phyloP scores from a whole-genome alignment of 53 echinoderm and acorn worm species.

The Astropecten irregularis region DNA sequence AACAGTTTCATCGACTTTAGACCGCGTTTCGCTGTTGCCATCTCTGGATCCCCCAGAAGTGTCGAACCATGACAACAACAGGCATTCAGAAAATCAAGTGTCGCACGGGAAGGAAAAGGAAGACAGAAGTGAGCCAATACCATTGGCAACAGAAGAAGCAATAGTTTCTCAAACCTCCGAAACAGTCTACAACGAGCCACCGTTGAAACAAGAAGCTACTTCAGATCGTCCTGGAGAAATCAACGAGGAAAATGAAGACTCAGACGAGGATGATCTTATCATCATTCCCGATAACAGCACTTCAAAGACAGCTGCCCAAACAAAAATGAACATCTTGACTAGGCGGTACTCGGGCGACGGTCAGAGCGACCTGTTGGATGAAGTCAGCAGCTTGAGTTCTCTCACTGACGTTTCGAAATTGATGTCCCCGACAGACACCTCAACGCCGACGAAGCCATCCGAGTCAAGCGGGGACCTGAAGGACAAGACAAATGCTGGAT shows the following conservation, averaged over 20 bases:
- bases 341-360: background rate
- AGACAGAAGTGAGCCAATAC: background rate
- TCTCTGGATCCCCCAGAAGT: background rate
- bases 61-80: background rate
- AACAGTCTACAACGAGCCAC: background rate
- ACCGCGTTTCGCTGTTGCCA: constrained; percentile 3
- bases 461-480: background rate
- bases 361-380: background rate
- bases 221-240: background rate
- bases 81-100: background rate
- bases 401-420: constrained; percentile 20
- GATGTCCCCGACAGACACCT: background rate
- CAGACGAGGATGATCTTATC: constrained; percentile 45
- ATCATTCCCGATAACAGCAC: constrained; percentile 27
- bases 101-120: background rate
- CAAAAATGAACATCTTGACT: background rate
- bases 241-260: constrained; percentile 35
- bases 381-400: constrained; percentile 24
- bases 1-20: background rate
- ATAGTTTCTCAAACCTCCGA: background rate
- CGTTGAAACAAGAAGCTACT: background rate
- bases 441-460: constrained; percentile 4
- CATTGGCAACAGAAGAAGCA: constrained; percentile 1
- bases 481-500: too few relatives aligned
- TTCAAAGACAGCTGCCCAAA: background rate